Conservation (phyloP, 2,113 vertebrate species). For the Mastomys natalensis region DNA sequence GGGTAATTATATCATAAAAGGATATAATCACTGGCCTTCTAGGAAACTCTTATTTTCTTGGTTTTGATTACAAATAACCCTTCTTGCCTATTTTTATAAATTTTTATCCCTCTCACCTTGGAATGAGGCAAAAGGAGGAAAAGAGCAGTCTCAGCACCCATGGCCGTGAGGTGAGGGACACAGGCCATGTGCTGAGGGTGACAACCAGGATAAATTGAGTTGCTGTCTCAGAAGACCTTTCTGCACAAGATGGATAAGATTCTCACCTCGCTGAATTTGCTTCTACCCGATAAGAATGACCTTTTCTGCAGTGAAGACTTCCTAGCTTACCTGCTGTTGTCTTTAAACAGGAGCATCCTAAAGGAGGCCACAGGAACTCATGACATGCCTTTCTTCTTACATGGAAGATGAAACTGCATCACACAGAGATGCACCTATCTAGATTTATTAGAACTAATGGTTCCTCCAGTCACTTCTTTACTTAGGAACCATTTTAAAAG, state of each 20-base stretch:
- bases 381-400: neutral
- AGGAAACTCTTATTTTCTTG: neutral
- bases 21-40: neutral
- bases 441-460: conserved; percentile 16
- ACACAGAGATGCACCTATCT: neutral
- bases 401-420: neutral
- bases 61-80: neutral
- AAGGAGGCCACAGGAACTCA: neutral
- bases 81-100: neutral
- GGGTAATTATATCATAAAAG: neutral
- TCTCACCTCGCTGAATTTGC: neutral
- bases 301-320: neutral
- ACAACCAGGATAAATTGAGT: neutral
- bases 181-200: neutral
- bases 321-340: neutral
- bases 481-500: conserved; percentile 47
- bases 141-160: neutral
- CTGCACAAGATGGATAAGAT: neutral
- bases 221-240: neutral
- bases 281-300: neutral
- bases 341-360: conserved; percentile 16
- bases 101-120: neutral
- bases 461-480: conserved; percentile 35
- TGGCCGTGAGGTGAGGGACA: neutral
- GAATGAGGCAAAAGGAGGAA: neutral